A percentile compares a stretch with the other conserved stretches of the same genome.
Conservation (phyloP, 2,888 invertebrate genomes). For the Dicranocentrus wangi region DNA sequence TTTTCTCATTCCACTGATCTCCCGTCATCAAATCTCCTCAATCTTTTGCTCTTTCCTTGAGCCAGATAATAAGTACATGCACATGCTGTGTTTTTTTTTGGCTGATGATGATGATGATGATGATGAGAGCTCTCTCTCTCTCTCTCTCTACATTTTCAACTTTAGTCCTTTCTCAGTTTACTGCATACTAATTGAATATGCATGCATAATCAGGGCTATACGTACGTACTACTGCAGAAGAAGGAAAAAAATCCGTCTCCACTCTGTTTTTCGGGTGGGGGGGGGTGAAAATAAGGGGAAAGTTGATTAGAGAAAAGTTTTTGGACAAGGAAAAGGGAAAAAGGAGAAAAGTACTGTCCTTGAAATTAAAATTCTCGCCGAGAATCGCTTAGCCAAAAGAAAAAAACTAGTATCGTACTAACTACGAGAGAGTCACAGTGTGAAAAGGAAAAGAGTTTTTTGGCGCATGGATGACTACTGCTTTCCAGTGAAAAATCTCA, state of each 20-base stretch:
- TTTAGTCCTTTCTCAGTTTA: slow-evolving; percentile 24
- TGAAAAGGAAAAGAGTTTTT: not conserved
- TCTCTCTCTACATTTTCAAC: not conserved
- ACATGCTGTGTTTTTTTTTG: not conserved
- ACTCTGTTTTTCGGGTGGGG: slow-evolving; percentile 4
- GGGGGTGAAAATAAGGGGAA: not conserved
- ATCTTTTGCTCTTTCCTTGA: not conserved
- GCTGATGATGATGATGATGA: not conserved
- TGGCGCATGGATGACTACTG: no score
- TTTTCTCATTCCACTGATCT: slow-evolving; percentile 31
- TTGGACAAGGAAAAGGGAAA: not conserved
- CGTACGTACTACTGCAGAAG: slow-evolving; percentile 22
- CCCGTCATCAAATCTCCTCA: slow-evolving; percentile 2
- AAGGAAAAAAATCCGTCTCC: not conserved
- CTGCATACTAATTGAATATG: slow-evolving; percentile 68
- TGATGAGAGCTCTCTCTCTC: not conserved
- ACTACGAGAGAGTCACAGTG: not conserved
- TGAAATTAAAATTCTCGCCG: slow-evolving; percentile 45
- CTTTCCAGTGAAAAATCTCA: slow-evolving; percentile 9
- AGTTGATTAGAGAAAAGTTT: slow-evolving; percentile 42
- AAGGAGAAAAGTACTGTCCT: slow-evolving; percentile 25
- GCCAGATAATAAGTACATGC: not conserved
- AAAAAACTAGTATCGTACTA: not conserved
- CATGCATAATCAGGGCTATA: slow-evolving; percentile 57
- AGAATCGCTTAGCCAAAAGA: slow-evolving; percentile 13